phyloP scores from a whole-genome alignment of 2,888 invertebrate genomes.

The Carabus problematicus region DNA sequence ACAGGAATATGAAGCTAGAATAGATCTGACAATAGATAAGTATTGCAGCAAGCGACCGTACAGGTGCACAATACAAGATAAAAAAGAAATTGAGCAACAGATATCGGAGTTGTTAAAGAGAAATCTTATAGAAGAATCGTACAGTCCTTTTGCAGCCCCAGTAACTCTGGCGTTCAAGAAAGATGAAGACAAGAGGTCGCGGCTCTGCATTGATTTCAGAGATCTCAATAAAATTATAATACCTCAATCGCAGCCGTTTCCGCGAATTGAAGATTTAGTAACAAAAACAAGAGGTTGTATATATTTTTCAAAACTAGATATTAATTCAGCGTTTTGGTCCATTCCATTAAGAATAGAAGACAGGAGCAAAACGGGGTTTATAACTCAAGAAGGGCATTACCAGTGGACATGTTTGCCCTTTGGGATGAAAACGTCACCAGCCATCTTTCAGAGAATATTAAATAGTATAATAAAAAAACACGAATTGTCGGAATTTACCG shows the following conservation, averaged over 20 bases:
- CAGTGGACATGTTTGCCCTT: constrained; percentile 46
- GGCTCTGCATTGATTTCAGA: constrained; percentile 50
- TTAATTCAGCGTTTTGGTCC: constrained; percentile 55
- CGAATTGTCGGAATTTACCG: constrained; percentile 45
- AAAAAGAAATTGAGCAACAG: constrained; percentile 41
- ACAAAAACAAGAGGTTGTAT: constrained; percentile 51
- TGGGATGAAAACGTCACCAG: constrained; percentile 46
- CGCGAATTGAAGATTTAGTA: constrained; percentile 51
- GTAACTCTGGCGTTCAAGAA: constrained; percentile 47
- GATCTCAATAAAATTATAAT: constrained; percentile 47
- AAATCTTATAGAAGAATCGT: constrained; percentile 46
- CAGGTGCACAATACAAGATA: constrained; percentile 42
- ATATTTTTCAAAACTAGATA: constrained; percentile 51
- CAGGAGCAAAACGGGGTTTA: too few relatives aligned
- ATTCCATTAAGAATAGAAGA: constrained; percentile 52
- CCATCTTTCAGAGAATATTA: constrained; percentile 47
- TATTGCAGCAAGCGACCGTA: constrained; percentile 43
- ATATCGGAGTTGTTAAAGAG: constrained; percentile 45
- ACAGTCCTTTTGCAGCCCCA: constrained; percentile 47
- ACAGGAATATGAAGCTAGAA: constrained; percentile 47
- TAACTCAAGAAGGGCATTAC: too few relatives aligned
- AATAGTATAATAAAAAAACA: constrained; percentile 48
- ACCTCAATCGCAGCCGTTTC: constrained; percentile 52
- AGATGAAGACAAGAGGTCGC: constrained; percentile 49
- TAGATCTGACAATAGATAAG: constrained; percentile 42